Percentiles rank a stretch among this genome's conserved stretches.
Conservation (phyloP, 2,113 vertebrate genomes). For the Amblyopsis rosae region DNA sequence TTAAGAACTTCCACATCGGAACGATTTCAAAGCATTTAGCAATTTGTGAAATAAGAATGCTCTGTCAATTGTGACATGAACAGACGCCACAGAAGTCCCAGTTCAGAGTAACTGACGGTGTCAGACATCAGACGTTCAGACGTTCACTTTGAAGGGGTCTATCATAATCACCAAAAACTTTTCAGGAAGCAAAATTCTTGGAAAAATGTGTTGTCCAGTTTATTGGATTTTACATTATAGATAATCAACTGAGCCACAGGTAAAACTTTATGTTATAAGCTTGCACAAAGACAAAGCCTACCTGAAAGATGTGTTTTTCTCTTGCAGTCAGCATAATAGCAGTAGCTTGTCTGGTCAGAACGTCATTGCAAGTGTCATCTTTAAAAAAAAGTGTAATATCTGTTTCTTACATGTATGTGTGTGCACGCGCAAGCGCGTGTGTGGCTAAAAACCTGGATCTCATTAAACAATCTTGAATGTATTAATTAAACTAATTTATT, state of each 20-base stretch:
- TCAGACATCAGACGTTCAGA: too few species aligned
- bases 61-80: too few species aligned
- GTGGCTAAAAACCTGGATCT: neutral
- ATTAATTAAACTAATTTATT: neutral
- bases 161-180: too few species aligned
- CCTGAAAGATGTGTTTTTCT: constrained; percentile 28
- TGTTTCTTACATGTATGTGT: neutral
- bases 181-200: too few species aligned
- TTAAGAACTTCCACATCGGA: too few species aligned
- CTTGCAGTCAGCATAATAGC: constrained; percentile 30
- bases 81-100: too few species aligned
- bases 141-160: too few species aligned
- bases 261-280: neutral
- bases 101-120: too few species aligned
- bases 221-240: neutral
- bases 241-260: neutral
- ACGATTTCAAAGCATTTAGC: too few species aligned
- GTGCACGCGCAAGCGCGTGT: too few species aligned
- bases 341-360: constrained; percentile 26
- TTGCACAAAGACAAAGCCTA: neutral
- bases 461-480: neutral
- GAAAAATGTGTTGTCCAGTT: neutral
- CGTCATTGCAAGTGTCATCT: neutral
- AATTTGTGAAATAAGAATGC: too few species aligned
- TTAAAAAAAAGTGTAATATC: neutral